phyloP scores from a whole-genome alignment of 2,113 vertebrate species.

The Aldabrachelys gigantea region DNA sequence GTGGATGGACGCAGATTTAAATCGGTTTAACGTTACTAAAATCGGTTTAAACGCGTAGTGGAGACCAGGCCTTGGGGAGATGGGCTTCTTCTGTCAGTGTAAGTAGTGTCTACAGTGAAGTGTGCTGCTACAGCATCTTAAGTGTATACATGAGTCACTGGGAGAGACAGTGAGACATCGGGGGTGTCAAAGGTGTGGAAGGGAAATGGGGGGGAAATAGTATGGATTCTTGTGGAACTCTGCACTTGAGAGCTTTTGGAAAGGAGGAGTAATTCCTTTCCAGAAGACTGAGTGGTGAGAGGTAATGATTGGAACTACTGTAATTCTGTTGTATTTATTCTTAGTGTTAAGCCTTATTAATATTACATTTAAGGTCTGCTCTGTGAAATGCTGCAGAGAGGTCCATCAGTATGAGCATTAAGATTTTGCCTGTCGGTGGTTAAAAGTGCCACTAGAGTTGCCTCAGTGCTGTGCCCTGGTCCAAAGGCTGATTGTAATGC shows the following conservation, averaged over 20 bases:
- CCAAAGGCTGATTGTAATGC: not conserved
- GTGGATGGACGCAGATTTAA: too few species aligned
- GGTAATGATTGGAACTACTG: not conserved
- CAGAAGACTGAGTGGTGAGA: too few species aligned
- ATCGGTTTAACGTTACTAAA: too few species aligned
- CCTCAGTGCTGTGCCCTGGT: not conserved
- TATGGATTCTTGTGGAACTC: not conserved
- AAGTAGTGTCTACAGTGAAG: too few species aligned
- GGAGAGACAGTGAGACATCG: too few species aligned
- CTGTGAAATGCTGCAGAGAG: not conserved
- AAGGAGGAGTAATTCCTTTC: not conserved
- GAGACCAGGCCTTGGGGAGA: too few species aligned
- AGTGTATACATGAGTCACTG: too few species aligned
- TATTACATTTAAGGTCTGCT: not conserved
- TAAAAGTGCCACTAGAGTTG: not conserved
- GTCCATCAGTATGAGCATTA: not conserved
- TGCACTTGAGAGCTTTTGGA: not conserved
- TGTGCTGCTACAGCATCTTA: too few species aligned
- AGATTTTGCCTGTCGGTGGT: not conserved
- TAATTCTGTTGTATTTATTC: not conserved
- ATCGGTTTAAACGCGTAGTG: too few species aligned
- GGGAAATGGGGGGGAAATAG: not conserved
- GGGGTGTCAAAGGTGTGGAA: not conserved
- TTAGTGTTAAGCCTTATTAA: not conserved
- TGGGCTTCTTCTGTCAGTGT: too few species aligned